These are phyloP conservation scores for Botrylloides violaceus DNA, from an alignment of 23 tunicate genomes.

Conservation along the genomic window DNA sequence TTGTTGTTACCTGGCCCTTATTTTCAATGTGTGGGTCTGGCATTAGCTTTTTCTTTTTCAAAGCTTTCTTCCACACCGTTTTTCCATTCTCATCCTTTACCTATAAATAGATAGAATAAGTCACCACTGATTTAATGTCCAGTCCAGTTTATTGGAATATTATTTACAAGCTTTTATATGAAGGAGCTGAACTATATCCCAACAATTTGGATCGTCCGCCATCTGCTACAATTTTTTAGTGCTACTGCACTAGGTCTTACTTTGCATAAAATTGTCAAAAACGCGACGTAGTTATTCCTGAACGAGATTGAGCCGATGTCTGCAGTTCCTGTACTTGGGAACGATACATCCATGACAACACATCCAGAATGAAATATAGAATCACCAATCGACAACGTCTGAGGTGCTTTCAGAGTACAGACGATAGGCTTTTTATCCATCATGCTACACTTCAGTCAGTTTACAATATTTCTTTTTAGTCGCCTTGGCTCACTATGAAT, in stretches of 20 bases:
- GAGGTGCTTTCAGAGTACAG: conserved; percentile 44
- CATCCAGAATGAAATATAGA: conserved; percentile 55
- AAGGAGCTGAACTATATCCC: not conserved
- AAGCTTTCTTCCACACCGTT: conserved; percentile 37
- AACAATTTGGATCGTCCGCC: no score
- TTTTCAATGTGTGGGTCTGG: conserved; percentile 65
- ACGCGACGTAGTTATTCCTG: conserved; percentile 78
- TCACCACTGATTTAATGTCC: no score
- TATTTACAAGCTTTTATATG: not conserved
- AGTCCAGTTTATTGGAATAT: not conserved
- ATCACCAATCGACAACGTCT: conserved; percentile 44
- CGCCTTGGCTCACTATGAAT: no score
- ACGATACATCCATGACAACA: conserved; percentile 51
- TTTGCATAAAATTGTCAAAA: conserved; percentile 36
- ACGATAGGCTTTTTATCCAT: conserved; percentile 23
- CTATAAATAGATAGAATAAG: not conserved
- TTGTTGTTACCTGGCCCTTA: conserved; percentile 40
- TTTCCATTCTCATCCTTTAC: conserved; percentile 14
- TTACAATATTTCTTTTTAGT: no score
- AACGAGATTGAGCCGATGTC: conserved; percentile 44
- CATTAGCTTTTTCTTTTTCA: conserved; percentile 38
- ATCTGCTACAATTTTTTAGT: no score
- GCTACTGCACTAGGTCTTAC: no score
- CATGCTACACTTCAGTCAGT: no score
- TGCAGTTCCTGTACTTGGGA: conserved; percentile 52